phyloP scores from a whole-genome alignment of 1,140 invertebrate genomes.

The Wiebesia pumilae region DNA sequence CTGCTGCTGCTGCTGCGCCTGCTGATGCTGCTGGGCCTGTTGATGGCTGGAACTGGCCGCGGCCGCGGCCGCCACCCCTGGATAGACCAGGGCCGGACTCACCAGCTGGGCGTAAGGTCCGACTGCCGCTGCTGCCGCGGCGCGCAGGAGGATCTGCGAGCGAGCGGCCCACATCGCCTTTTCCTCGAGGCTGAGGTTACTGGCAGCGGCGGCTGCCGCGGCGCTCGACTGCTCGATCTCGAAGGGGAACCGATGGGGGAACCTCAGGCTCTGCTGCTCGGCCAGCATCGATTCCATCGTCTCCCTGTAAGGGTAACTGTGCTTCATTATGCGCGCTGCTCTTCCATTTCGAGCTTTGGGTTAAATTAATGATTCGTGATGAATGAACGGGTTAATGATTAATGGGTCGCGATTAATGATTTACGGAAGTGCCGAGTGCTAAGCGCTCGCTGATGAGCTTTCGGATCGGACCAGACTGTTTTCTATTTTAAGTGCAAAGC shows the following conservation, averaged over 20 bases:
- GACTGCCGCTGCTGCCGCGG: constrained; percentile 79
- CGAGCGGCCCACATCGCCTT: constrained; percentile 83
- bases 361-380: constrained; percentile 5
- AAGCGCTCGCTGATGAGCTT: neutral
- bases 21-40: constrained; percentile 64
- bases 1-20: constrained; percentile 63
- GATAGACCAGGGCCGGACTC: constrained; percentile 71
- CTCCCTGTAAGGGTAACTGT: constrained; percentile 80
- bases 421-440: constrained; percentile 24
- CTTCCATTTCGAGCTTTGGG: neutral
- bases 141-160: constrained; percentile 80
- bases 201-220: constrained; percentile 75
- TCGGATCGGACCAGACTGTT: neutral
- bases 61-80: constrained; percentile 64
- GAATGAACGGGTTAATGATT: neutral
- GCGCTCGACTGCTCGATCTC: constrained; percentile 79
- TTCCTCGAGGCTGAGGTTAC: constrained; percentile 84
- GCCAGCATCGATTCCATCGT: constrained; percentile 89
- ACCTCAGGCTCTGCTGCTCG: constrained; percentile 83
- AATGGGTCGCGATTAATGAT: constrained; percentile 27
- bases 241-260: constrained; percentile 83
- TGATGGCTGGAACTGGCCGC: constrained; percentile 65
- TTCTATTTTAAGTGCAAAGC: neutral
- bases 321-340: constrained; percentile 49
- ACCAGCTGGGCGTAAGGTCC: constrained; percentile 76